Evolutionary conservation across 2,797 vertebrate genomes (phyloP).

Genomic region (Neomorphus geoffroyi): DNA sequence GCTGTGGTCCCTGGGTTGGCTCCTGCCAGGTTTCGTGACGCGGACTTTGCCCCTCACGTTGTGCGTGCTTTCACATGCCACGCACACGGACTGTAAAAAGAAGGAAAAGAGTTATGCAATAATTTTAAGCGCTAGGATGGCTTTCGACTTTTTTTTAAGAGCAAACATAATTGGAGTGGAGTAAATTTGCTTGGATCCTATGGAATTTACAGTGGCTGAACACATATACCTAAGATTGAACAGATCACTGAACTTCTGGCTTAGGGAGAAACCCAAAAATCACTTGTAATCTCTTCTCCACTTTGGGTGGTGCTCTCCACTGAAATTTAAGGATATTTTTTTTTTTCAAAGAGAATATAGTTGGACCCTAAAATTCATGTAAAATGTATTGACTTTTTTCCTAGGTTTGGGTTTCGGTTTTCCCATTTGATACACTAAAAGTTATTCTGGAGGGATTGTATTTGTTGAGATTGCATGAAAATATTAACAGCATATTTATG

Average conservation of each 20-base stretch:
- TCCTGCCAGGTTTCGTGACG: background rate
- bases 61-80: constrained; percentile 44
- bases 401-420: background rate
- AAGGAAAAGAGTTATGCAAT: constrained; percentile 41
- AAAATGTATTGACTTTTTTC: background rate
- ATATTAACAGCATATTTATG: background rate
- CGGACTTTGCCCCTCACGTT: background rate
- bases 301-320: background rate
- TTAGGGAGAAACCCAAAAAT: background rate
- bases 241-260: background rate
- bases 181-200: background rate
- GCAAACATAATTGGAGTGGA: background rate
- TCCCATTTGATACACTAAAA: background rate
- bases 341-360: background rate
- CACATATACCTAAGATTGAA: background rate
- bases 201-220: background rate
- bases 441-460: background rate
- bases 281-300: background rate
- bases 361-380: background rate
- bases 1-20: background rate
- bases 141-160: background rate
- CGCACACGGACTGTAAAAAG: background rate
- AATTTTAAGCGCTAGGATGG: background rate
- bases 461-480: background rate
- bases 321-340: background rate